Evolutionary conservation across 2,113 vertebrate species (phyloP), one percentile per base, ranked within the genome.

Genomic region (Myocastor coypus): DNA sequence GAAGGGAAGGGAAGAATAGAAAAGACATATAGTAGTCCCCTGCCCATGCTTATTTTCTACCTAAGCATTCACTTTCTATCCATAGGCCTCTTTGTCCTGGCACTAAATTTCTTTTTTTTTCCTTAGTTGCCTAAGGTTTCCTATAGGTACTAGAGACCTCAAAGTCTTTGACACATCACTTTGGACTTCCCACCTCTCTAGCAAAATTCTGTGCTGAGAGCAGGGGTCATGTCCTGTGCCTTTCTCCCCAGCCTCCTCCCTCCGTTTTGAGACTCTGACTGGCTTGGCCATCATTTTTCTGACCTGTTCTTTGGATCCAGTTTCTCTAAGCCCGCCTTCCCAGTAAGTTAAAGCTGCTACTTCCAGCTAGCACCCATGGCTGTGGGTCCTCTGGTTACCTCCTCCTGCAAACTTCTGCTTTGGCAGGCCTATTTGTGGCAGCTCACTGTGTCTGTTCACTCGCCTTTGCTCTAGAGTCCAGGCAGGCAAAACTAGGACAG

Each of bases 401-500:
- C 34, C 61, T 90, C 64, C 68, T 7, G 1, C 28, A 16, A 30
- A 46, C 2, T 0, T 82, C 34, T 89, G 84, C 5, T n/a, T n/a
- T 3, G 24, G 40, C 24, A 69, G 8, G 20, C 37, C n/a, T 14
- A 34, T 71, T 61, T 37, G 34, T 50, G 69, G 37, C 46, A 16
- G 37, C 59, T 81, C 84, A 1, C 40, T 14, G 14, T 6, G 46
- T 26, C 40, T 83, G 68, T 42, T 81, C 20, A 24, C 0, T 10
- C 4, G 2, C 7, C 37, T 83, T 55, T 55, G 68, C 24, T 68
- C 40, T 32, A 34, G 61, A 95, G 69, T 46, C 50, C 85, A 86
- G 87, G 89, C 77, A 77, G 61, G 57, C 12, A 26, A 86, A 87
- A 93, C 64, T 26, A 73, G 81, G 61, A 55, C 71, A 87, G 80